These are phyloP conservation scores for Trachymyrmex septentrionalis DNA, from an alignment of 1,140 invertebrate species.

Conservation along the genomic window DNA sequence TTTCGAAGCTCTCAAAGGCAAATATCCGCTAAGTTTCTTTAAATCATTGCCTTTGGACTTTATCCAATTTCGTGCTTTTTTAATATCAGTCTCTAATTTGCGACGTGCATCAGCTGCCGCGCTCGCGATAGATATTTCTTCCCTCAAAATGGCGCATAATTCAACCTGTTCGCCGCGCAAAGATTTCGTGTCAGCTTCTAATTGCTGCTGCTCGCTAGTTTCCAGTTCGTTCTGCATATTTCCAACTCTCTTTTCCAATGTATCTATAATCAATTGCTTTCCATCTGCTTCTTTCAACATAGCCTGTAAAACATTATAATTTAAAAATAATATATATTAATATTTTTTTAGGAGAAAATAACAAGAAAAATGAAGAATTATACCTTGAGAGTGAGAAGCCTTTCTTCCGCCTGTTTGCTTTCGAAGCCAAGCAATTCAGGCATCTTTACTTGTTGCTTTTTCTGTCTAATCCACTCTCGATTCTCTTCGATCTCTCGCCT, in stretches of 20 bases:
- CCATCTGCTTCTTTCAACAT: conserved; percentile 94
- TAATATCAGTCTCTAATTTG: conserved; percentile 92
- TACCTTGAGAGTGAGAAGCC: conserved; percentile 90
- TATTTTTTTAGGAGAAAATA: not conserved
- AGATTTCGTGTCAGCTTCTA: conserved; percentile 90
- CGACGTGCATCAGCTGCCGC: conserved; percentile 90
- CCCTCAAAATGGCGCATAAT: conserved; percentile 90
- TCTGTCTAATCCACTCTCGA: conserved; percentile 93
- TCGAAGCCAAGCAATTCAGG: conserved; percentile 91
- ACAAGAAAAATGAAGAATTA: not conserved
- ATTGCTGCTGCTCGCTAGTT: conserved; percentile 90
- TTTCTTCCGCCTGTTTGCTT: conserved; percentile 91
- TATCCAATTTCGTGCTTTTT: conserved; percentile 93
- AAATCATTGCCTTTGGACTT: conserved; percentile 92
- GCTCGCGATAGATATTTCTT: conserved; percentile 91
- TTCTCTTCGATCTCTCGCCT: conserved; percentile 91
- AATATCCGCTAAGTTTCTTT: conserved; percentile 91
- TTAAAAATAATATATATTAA: conserved; percentile 8
- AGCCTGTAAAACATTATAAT: conserved; percentile 81
- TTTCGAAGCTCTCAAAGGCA: conserved; percentile 90
- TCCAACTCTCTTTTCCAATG: conserved; percentile 93
- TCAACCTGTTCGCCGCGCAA: conserved; percentile 91
- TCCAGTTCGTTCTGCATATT: conserved; percentile 95
- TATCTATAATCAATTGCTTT: conserved; percentile 93
- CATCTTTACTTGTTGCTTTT: conserved; percentile 90